These are phyloP conservation scores for Tethya wilhelma DNA, from an alignment of 37 sponge, comb jelly and placozoan species.

Conservation along the genomic window DNA sequence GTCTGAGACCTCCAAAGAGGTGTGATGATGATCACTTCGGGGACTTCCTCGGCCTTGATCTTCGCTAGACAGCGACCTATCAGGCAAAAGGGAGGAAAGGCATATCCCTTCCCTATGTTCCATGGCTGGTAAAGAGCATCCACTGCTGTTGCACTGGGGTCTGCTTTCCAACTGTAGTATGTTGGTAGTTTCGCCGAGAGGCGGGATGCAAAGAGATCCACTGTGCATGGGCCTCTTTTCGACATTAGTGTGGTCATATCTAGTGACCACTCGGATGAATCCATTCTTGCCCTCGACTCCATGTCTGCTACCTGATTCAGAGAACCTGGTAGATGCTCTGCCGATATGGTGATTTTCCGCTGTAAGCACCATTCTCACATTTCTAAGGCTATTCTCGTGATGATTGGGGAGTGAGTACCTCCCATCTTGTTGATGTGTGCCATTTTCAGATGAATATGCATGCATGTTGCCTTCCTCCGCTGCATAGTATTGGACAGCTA, in stretches of 20 bases:
- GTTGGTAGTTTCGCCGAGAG: not conserved
- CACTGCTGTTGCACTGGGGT: constrained; percentile 4
- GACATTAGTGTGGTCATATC: not conserved
- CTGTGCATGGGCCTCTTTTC: too few relatives aligned
- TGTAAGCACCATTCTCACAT: constrained; percentile 27
- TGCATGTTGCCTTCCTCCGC: not conserved
- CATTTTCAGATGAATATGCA: not conserved
- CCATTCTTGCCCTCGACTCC: not conserved
- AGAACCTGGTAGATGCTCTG: constrained; percentile 34
- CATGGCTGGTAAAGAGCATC: constrained; percentile 4
- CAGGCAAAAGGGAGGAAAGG: constrained; percentile 30
- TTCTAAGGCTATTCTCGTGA: not conserved
- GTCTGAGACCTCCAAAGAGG: not conserved
- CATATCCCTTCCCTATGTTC: not conserved
- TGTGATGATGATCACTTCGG: not conserved
- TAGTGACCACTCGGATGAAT: not conserved
- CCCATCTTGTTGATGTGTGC: constrained; percentile 8
- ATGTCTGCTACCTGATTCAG: constrained; percentile 1
- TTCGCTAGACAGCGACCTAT: constrained; percentile 19
- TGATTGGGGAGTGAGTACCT: not conserved
- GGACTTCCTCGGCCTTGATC: not conserved
- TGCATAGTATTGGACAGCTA: constrained; percentile 11
- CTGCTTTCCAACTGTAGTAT: constrained; percentile 34
- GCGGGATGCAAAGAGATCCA: constrained; percentile 37
- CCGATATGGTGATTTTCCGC: not conserved